Evolutionary conservation across 2,888 invertebrate species (phyloP).

Genomic region (Mamestra brassicae): DNA sequence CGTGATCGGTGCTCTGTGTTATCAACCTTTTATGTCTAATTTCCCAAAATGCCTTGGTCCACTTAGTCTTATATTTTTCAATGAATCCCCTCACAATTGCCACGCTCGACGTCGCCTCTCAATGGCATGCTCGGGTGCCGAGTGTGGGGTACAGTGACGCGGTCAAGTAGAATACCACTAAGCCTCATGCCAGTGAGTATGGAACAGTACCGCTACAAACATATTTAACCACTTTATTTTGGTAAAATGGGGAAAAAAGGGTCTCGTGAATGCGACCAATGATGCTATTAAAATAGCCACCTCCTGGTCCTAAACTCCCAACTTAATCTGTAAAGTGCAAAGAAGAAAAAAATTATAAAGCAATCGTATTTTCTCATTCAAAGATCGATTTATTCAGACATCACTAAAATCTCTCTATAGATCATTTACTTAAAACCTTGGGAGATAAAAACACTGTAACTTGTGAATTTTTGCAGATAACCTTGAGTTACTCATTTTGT

Average conservation of each 20-base stretch:
- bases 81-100: slow-evolving; percentile 62
- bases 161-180: slow-evolving; percentile 62
- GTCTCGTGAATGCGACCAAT: neutral
- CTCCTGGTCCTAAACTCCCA: neutral
- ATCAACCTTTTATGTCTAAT: neutral
- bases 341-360: neutral
- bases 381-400: neutral
- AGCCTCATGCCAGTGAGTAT: slow-evolving; percentile 44
- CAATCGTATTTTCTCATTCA: neutral
- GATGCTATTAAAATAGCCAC: neutral
- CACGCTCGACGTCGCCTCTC: slow-evolving; percentile 52
- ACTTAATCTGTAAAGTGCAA: neutral
- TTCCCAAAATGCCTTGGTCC: neutral
- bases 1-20: neutral
- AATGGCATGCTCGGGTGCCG: slow-evolving; percentile 59
- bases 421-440: neutral
- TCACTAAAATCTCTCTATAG: no score
- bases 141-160: slow-evolving; percentile 68
- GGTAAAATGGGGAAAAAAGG: neutral
- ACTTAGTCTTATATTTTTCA: neutral
- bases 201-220: slow-evolving; percentile 61
- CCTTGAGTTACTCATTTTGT: no score
- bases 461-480: no score
- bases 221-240: neutral
- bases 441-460: no score